A percentile compares a stretch with the other conserved stretches of the same genome.
phyloP scores from a whole-genome alignment of 2,888 invertebrate genomes.

The Phyllotreta striolata region DNA sequence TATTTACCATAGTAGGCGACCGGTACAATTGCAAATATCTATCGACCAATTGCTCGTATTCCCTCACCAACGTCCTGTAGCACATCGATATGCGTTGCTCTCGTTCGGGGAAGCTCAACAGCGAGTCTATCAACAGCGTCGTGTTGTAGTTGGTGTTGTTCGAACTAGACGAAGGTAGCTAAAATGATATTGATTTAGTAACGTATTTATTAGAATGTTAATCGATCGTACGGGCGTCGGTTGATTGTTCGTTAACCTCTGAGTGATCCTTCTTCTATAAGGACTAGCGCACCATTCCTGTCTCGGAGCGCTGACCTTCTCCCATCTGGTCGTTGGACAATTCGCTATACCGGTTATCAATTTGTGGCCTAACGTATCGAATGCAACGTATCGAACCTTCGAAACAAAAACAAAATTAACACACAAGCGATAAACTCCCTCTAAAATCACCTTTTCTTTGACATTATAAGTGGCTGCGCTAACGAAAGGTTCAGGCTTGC shows the following conservation, averaged over 20 bases:
- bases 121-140: neutral
- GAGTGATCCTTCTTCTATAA: conserved; percentile 56
- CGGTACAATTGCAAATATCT: conserved; percentile 62
- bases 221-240: neutral
- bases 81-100: conserved; percentile 63
- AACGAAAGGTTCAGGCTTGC: conserved; percentile 76
- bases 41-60: conserved; percentile 64
- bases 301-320: conserved; percentile 58
- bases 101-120: conserved; percentile 57
- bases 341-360: conserved; percentile 86
- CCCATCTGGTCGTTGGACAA: conserved; percentile 65
- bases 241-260: conserved; percentile 46
- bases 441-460: conserved; percentile 74
- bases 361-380: conserved; percentile 82
- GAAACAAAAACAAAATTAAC: conserved; percentile 28
- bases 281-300: conserved; percentile 54
- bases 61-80: conserved; percentile 63
- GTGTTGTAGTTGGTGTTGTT: too few relatives aligned
- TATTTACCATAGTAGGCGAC: conserved; percentile 60
- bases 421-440: neutral
- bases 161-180: too few relatives aligned
- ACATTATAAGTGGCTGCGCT: conserved; percentile 77
- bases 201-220: too few relatives aligned
- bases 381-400: conserved; percentile 77
- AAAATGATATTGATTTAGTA: conserved; percentile 8